These are phyloP conservation scores for Eulemur rubriventer DNA, from an alignment of 2,797 vertebrate species.

Conservation along the genomic window DNA sequence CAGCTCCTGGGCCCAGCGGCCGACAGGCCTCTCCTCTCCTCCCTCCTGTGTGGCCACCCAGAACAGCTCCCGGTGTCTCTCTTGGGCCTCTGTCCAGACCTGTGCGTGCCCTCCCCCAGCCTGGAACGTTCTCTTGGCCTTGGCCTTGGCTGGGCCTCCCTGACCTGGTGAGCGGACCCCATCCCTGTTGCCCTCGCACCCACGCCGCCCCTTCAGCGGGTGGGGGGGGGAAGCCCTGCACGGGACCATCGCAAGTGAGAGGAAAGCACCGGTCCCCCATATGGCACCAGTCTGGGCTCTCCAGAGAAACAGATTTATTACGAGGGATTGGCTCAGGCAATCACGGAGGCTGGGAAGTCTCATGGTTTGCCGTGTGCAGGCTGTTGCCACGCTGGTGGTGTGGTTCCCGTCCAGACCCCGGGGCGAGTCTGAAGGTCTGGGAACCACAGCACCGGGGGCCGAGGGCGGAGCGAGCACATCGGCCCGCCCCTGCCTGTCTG, in stretches of 20 bases:
- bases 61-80: not conserved
- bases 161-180: not conserved
- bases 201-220: not conserved
- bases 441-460: rapidly evolving
- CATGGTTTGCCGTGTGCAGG: not conserved
- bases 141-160: not conserved
- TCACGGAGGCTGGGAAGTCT: not conserved
- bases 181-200: not conserved
- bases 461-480: not conserved
- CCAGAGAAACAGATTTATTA: not conserved
- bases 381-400: not conserved
- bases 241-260: not conserved
- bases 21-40: not conserved
- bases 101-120: not conserved
- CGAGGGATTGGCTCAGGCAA: rapidly evolving
- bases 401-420: rapidly evolving
- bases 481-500: not conserved
- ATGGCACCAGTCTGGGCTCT: not conserved
- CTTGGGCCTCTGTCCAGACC: not conserved
- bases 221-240: not conserved
- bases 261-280: rapidly evolving
- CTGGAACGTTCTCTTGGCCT: not conserved
- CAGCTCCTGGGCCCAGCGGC: not conserved
- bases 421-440: not conserved
- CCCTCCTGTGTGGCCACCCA: not conserved